Base-by-base conservation (phyloP, 2,797 vertebrate genomes). In the Masticophis lateralis region DNA sequence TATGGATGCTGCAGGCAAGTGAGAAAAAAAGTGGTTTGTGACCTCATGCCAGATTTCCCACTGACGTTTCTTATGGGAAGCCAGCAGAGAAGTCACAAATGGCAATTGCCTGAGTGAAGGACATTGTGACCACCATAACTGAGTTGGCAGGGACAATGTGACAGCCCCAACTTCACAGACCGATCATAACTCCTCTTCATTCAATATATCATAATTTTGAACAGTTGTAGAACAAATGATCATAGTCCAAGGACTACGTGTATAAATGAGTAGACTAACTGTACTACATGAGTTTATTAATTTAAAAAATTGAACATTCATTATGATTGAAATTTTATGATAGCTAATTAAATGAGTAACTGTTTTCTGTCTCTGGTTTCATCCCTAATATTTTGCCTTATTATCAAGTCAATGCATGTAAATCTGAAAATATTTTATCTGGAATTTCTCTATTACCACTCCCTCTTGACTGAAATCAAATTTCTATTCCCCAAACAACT, bases 331-430 rank as follows among this genome's bases (percentile, higher is more conserved):
- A 91, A 61, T 79, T 79, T 6, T 74, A n/a, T 37, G 14, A 90
- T 79, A 32, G n/a, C 12, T 90, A 25, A 9, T 37, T 12, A 11
- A 55, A 69, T 32, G 6, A 69, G 63, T 66, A 13, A 56, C 25
- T 51, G 16, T n/a, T 59, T 74, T 53, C n/a, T 57, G 56, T 25
- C 11, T n/a, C n/a, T 74, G 32, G 14, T 57, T 89, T 56, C 28
- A 74, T 92, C 25, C 5, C 37, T 59, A 87, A 37, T 59, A 60
- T 79, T 63, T 55, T 55, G 37, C 83, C 18, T 86, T 57, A 90
- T 86, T 86, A 92, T 92, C 92, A 90, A 61, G 61, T 92, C 88
- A 90, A 92, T 90, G 86, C 53, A 90, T 86, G 14, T 16, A 86
- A 90, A 89, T 37, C 18, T 86, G 56, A 43, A 90, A 89, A 22